Percentiles rank a stretch among this genome's conserved stretches.
These are phyloP conservation scores for Odontesthes bonariensis DNA, from an alignment of 2,113 vertebrate species.

Conservation along the genomic window DNA sequence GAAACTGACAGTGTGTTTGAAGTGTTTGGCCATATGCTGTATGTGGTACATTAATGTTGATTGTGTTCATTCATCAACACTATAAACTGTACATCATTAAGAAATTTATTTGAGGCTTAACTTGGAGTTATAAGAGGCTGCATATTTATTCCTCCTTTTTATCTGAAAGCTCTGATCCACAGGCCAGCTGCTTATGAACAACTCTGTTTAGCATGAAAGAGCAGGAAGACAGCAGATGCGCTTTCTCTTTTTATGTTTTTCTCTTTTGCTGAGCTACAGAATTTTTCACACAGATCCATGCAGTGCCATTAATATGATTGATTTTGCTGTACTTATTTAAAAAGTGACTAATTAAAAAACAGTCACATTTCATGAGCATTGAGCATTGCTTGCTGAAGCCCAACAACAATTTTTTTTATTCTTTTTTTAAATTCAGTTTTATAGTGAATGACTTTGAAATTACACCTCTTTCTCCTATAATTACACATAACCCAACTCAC, in stretches of 20 bases:
- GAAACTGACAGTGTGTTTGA: not conserved
- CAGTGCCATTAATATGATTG: not conserved
- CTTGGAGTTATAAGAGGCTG: not conserved
- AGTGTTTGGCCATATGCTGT: not conserved
- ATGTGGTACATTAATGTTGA: not conserved
- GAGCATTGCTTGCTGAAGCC: not conserved
- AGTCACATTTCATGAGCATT: not conserved
- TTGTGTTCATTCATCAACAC: not conserved
- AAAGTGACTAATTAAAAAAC: not conserved
- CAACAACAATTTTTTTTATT: not conserved
- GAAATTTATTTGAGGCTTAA: not conserved
- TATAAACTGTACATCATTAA: not conserved
- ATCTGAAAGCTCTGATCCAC: not conserved
- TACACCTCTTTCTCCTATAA: not conserved
- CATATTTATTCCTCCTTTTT: constrained; percentile 9
- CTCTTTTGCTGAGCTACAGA: too few species aligned
- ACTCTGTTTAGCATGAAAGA: not conserved
- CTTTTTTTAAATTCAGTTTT: not conserved
- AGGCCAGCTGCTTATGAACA: not conserved
- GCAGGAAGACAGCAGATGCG: not conserved
- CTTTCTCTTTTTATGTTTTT: not conserved
- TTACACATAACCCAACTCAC: not conserved
- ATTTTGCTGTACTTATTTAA: not conserved
- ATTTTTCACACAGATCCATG: not conserved
- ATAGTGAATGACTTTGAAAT: not conserved